Evolutionary conservation across 2,888 invertebrate genomes (phyloP), one percentile per base, ranked within the genome.

Genomic region (Tachystola acroxantha): DNA sequence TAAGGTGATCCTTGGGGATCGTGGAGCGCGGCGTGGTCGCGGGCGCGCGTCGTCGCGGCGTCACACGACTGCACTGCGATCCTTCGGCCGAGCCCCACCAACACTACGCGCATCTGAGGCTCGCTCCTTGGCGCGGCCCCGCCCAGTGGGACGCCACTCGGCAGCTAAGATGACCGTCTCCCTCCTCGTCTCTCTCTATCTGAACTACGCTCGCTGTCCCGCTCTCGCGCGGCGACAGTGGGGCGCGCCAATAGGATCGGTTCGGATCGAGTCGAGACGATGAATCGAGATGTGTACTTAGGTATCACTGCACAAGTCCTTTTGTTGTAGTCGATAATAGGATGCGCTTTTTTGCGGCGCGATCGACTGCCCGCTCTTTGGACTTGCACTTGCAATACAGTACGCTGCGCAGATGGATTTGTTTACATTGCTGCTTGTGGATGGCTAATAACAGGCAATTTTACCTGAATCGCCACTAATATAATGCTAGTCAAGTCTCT

Each of bases 51-150:
- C 64, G 72, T 55, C 54, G 65, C 69, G 76, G 78, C 85, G 77
- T 67, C 79, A 66, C 77, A 78, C 89, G 89, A 86, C 86, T 85
- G 86, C 85, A 86, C 80, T 89, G 88, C 84, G 84, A 80, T 84
- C 88, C 81, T 85, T 82, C 84, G 86, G 69, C 67, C 80, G 81
- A 81, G 77, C 88, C 89, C 90, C 89, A 88, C 89, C 89, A 88
- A 81, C 88, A 81, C 88, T 80, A 77, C 85, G 88, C 89, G 89
- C 89, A 89, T 89, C 89, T 86, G 80, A 88, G 88, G 86, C 84
- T 82, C 86, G 73, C 82, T 86, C 79, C 81, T 78, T 79, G 70
- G 75, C 78, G 73, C 81, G 79, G 88, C 90, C 88, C 89, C 90
- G 89, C 90, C 90, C 88, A 80, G 81, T 82, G 81, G 88, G 89